These are phyloP conservation scores for Hermaeophaga mercurialis DNA, from an alignment of 2,888 invertebrate genomes.

Conservation along the genomic window DNA sequence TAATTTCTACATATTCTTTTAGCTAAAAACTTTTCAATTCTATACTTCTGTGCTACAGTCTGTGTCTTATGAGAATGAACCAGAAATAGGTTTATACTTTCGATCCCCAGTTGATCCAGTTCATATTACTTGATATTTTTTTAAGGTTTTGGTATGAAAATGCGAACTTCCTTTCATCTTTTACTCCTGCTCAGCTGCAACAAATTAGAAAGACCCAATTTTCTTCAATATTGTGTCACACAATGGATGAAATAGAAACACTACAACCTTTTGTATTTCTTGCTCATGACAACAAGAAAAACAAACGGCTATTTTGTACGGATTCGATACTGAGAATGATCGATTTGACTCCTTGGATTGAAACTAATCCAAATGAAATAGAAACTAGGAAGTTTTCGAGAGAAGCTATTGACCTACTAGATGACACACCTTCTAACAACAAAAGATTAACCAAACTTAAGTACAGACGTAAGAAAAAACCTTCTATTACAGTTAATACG, in stretches of 20 bases:
- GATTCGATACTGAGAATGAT: conserved; percentile 61
- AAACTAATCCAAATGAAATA: conserved; percentile 46
- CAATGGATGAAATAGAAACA: conserved; percentile 67
- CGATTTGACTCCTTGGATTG: conserved; percentile 67
- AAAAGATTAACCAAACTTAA: conserved; percentile 17
- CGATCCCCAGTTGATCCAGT: too few species aligned
- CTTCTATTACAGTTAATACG: conserved; percentile 2
- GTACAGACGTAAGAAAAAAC: conserved; percentile 18
- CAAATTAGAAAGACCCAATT: conserved; percentile 73
- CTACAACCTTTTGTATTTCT: conserved; percentile 76
- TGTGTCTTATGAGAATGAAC: too few species aligned
- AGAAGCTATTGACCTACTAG: conserved; percentile 17
- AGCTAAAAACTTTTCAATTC: too few species aligned
- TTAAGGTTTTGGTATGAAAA: conserved; percentile 83
- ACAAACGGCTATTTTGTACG: conserved; percentile 65
- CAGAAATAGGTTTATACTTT: too few species aligned
- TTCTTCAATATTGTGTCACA: conserved; percentile 74
- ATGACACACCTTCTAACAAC: conserved; percentile 1
- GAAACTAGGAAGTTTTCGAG: conserved; percentile 27
- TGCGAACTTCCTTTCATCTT: conserved; percentile 72
- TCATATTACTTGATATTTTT: too few species aligned
- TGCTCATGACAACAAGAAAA: conserved; percentile 64
- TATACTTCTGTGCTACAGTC: too few species aligned
- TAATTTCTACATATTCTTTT: too few species aligned
- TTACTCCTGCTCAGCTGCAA: conserved; percentile 76